A percentile compares a stretch with the other conserved stretches of the same genome.
Conservation (phyloP, 2,797 vertebrate genomes). For the Atherinosoma microstoma region DNA sequence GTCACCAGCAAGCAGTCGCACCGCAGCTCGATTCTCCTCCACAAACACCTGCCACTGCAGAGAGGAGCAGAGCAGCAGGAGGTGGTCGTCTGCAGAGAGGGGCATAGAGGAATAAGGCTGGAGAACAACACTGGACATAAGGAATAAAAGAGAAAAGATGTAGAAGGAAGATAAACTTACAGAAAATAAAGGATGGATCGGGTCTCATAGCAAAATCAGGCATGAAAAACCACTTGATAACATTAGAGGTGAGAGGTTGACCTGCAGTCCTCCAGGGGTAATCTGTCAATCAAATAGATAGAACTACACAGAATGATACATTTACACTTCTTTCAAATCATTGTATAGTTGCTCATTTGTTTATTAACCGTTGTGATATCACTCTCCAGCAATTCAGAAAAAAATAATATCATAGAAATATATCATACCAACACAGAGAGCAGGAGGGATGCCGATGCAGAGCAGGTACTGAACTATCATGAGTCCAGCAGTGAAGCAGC, state of each 20-base stretch:
- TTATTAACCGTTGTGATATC: neutral
- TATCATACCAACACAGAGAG: constrained; percentile 81
- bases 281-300: constrained; percentile 67
- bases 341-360: neutral
- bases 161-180: constrained; percentile 64
- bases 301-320: neutral
- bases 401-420: neutral
- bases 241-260: constrained; percentile 79
- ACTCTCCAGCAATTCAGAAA: neutral
- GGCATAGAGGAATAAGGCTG: neutral
- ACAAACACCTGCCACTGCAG: constrained; percentile 86
- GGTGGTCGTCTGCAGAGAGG: constrained; percentile 78
- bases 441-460: constrained; percentile 84
- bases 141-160: neutral
- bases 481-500: constrained; percentile 83
- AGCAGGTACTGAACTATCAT: constrained; percentile 85
- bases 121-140: neutral
- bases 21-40: constrained; percentile 78
- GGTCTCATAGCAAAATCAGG: constrained; percentile 85
- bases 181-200: constrained; percentile 83
- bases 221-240: constrained; percentile 87
- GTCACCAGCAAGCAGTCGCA: constrained; percentile 81
- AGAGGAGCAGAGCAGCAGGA: constrained; percentile 84
- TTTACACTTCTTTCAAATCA: neutral
- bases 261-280: constrained; percentile 83